A percentile compares a stretch with the other conserved stretches of the same genome.
These are phyloP conservation scores for Ecdyonurus torrentis DNA, from an alignment of 2,888 invertebrate species.

Conservation along the genomic window DNA sequence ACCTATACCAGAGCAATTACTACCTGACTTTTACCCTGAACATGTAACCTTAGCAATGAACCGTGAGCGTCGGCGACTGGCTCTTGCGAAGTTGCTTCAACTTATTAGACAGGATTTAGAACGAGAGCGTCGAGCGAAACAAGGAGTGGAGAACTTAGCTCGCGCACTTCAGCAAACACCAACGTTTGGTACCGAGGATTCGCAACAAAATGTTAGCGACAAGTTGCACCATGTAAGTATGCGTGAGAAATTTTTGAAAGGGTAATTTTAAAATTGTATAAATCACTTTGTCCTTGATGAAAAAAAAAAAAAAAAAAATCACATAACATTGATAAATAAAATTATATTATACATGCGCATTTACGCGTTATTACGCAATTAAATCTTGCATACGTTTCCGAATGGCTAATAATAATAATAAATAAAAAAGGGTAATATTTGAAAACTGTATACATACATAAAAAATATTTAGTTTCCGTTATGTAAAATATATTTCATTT, in stretches of 20 bases:
- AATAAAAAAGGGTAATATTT: no score
- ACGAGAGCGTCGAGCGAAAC: slow-evolving; percentile 73
- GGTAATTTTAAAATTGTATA: neutral
- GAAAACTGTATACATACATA: no score
- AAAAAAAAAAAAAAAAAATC: neutral
- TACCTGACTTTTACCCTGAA: slow-evolving; percentile 91
- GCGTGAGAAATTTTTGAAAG: neutral
- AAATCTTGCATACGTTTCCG: no score
- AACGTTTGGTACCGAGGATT: slow-evolving; percentile 71
- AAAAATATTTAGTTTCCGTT: no score
- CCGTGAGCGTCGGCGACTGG: slow-evolving; percentile 69
- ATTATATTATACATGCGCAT: neutral
- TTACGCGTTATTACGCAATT: no score
- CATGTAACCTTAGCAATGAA: slow-evolving; percentile 90
- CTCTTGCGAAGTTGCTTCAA: slow-evolving; percentile 65
- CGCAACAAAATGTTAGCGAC: slow-evolving; percentile 79
- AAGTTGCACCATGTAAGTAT: slow-evolving; percentile 74
- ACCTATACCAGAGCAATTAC: slow-evolving; percentile 57
- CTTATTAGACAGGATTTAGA: slow-evolving; percentile 78
- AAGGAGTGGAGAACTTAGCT: slow-evolving; percentile 75
- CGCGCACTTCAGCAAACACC: slow-evolving; percentile 74
- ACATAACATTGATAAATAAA: neutral
- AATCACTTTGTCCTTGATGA: no score
- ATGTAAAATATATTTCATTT: no score
- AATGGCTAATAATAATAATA: no score